Conservation (phyloP, 2,113 vertebrate species). For the Mastomys natalensis region DNA sequence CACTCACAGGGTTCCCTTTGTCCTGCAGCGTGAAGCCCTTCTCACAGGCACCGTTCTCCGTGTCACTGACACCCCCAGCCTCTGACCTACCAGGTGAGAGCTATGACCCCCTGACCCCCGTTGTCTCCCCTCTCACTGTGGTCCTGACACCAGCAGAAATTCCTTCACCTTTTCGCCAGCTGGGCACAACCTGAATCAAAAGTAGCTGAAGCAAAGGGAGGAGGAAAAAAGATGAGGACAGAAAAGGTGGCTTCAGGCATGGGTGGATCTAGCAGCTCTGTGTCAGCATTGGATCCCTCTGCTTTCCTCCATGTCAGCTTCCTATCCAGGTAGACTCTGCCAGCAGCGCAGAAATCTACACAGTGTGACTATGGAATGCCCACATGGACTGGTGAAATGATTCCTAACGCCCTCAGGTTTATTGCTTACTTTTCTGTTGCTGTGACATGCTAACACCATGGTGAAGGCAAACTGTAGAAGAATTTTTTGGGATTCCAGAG, state of each 20-base stretch:
- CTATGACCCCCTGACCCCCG: background rate
- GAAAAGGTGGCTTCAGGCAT: background rate
- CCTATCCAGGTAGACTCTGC: background rate
- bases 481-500: background rate
- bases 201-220: background rate
- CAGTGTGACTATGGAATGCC: background rate
- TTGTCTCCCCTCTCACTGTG: background rate
- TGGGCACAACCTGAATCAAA: background rate
- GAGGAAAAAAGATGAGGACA: too few relatives aligned
- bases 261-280: constrained; percentile 10
- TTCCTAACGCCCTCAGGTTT: background rate
- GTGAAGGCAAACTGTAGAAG: background rate
- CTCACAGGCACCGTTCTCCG: constrained; percentile 80
- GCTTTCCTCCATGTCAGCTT: constrained; percentile 7
- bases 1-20: constrained; percentile 41
- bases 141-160: background rate
- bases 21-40: constrained; percentile 84
- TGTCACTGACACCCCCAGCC: constrained; percentile 81
- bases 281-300: background rate
- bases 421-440: background rate
- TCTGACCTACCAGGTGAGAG: constrained; percentile 83
- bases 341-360: background rate
- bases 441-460: background rate
- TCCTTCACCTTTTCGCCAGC: constrained; percentile 20
- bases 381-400: background rate